These are phyloP conservation scores for Euproctis similis DNA, from an alignment of 2,888 invertebrate genomes.

Conservation along the genomic window DNA sequence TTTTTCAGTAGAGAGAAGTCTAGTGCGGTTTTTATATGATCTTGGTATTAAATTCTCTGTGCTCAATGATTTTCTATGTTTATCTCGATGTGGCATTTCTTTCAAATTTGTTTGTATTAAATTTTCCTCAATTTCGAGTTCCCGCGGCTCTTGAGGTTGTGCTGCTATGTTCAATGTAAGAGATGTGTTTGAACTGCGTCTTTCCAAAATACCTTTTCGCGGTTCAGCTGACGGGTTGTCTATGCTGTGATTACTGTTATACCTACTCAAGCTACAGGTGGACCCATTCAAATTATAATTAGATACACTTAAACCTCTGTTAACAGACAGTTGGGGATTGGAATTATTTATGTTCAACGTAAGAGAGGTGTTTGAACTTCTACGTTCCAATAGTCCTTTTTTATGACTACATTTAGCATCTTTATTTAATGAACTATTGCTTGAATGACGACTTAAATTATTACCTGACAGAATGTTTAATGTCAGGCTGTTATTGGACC, in stretches of 20 bases:
- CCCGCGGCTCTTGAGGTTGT: constrained; percentile 59
- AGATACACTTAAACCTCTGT: constrained; percentile 63
- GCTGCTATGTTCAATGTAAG: constrained; percentile 79
- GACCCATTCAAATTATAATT: constrained; percentile 72
- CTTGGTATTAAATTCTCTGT: constrained; percentile 77
- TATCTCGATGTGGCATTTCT: constrained; percentile 52
- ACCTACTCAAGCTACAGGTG: constrained; percentile 63
- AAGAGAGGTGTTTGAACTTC: constrained; percentile 93
- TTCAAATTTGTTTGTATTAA: constrained; percentile 50
- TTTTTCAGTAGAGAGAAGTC: constrained; percentile 45
- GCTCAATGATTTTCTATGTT: constrained; percentile 75
- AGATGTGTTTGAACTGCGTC: constrained; percentile 89
- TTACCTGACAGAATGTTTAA: constrained; percentile 80
- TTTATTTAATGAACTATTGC: constrained; percentile 73
- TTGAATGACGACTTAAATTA: constrained; percentile 71
- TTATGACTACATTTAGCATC: constrained; percentile 60
- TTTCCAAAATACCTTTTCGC: constrained; percentile 80
- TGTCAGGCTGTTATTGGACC: constrained; percentile 90
- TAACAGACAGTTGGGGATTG: constrained; percentile 64
- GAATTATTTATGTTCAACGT: constrained; percentile 81
- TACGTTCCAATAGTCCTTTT: constrained; percentile 86
- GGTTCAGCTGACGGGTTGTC: constrained; percentile 51
- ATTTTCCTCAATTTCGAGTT: constrained; percentile 61
- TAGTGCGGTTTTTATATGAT: constrained; percentile 59
- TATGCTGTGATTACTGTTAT: constrained; percentile 68